Base-by-base conservation (phyloP, 2,113 vertebrate genomes). In the Carassius auratus region DNA sequence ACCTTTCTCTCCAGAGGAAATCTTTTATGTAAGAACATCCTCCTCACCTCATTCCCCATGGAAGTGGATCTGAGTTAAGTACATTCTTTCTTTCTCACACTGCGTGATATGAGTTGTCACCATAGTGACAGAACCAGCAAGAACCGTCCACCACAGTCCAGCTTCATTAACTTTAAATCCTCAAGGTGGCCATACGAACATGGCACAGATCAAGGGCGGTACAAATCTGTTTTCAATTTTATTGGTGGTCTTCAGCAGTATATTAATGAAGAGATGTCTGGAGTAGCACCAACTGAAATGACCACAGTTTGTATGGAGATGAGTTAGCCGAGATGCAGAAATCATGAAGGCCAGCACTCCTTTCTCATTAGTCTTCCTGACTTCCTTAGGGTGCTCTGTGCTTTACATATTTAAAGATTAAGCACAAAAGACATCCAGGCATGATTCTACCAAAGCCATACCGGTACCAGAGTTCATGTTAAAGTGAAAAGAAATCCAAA, bases 11-110 rank as follows among this genome's bases (percentile, higher is more conserved):
- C 76, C 55, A 2, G 26, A 79, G 81, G 23, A 74, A 38, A 79
- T 84, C 5, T 62, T 87, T 87, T 66, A 75, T 66, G 74, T 80
- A 84, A 87, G 76, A 83, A 79, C 76, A 68, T 75, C 42, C 55
- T 74, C 68, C 26, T 75, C 82, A 75, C 45, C 74, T 6, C 52
- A 26, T n/a, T 84, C 68, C 81, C 85, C 13, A 64, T 30, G 85
- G 85, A 79, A 81, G 26, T 8, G 52, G 23, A 30, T 52, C 17
- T 21, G 64, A 15, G 50, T 82, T 36, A 9, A 71, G 84, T 52
- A 83, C 30, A 71, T 23, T 30, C 36, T 61, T 15, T 19, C 30
- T 71, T 85, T 57, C 82, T 73, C 26, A 57, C 71, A 55, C 76
- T 52, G 61, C 52, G 71, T 80, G 33, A 86, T 75, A 3, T 2